phyloP scores from a whole-genome alignment of 1,140 invertebrate species.

The Drosophila saltans region DNA sequence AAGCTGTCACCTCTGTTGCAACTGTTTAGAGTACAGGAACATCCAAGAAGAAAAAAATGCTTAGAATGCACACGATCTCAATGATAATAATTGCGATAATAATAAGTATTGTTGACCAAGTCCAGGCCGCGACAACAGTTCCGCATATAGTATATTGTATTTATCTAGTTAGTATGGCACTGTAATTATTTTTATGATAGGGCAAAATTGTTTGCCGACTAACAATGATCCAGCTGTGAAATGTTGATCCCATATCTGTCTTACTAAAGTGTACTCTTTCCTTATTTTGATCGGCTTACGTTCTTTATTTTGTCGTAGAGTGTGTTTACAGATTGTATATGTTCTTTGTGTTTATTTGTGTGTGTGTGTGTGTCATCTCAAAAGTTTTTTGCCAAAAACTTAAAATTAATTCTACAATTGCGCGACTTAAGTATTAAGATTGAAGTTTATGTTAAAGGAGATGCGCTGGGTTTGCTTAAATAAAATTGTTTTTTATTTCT shows the following conservation, averaged over 20 bases:
- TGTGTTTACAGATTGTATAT: background rate
- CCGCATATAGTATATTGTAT: background rate
- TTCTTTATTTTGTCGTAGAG: constrained; percentile 18
- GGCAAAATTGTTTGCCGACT: constrained; percentile 20
- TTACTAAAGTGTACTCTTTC: background rate
- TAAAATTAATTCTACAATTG: constrained; percentile 37
- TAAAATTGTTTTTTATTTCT: constrained; percentile 29
- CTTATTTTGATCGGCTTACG: constrained; percentile 11
- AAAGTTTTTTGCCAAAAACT: constrained; percentile 34
- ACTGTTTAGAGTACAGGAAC: constrained; percentile 3
- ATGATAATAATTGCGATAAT: constrained; percentile 16
- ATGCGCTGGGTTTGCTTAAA: constrained; percentile 34
- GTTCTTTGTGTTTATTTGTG: too few relatives aligned
- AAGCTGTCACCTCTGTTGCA: constrained; percentile 18
- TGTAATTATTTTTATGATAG: constrained; percentile 45
- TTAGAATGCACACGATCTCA: constrained; percentile 1
- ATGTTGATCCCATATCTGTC: constrained; percentile 2
- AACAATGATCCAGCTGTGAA: constrained; percentile 29
- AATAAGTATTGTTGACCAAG: constrained; percentile 46
- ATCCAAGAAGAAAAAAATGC: background rate
- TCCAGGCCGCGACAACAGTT: constrained; percentile 24
- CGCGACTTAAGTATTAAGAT: constrained; percentile 45
- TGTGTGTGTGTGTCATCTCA: constrained; percentile 24
- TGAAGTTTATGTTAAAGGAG: constrained; percentile 32
- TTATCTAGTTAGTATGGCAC: constrained; percentile 9